Percentiles rank a stretch among this genome's conserved stretches.
Conservation (phyloP, 2,797 vertebrate species). For the Sebastolobus altivelis region DNA sequence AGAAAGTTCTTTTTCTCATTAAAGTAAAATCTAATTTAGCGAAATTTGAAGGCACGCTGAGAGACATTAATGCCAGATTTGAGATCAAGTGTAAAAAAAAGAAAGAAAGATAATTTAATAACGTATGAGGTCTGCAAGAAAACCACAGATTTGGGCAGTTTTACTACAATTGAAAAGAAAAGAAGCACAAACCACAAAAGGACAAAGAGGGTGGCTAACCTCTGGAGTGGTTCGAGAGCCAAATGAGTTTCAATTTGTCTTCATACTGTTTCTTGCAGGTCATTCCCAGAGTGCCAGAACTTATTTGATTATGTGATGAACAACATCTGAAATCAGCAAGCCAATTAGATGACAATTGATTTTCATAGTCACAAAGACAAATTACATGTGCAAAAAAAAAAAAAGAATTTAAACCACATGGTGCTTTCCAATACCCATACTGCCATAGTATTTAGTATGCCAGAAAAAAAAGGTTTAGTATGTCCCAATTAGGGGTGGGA, state of each 20-base stretch:
- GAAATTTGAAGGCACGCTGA: constrained; percentile 18
- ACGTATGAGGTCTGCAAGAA: constrained; percentile 3
- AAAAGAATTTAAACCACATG: neutral
- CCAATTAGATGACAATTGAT: neutral
- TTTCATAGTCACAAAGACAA: neutral
- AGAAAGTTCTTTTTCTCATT: neutral
- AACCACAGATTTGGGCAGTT: constrained; percentile 29
- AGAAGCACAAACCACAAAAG: constrained; percentile 19
- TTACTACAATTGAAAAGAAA: constrained; percentile 17
- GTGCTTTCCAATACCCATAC: neutral
- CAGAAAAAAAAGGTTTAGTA: neutral
- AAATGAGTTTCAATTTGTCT: constrained; percentile 11
- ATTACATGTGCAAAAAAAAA: neutral
- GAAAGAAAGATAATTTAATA: constrained; percentile 10
- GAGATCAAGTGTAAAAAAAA: neutral
- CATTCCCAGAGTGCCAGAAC: neutral
- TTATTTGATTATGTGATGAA: constrained; percentile 18
- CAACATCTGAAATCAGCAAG: constrained; percentile 10
- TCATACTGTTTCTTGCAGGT: neutral
- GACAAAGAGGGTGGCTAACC: neutral
- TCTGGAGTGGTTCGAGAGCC: constrained; percentile 2
- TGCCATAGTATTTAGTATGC: neutral
- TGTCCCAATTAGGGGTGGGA: neutral
- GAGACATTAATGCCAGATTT: constrained; percentile 10
- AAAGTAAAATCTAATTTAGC: constrained; percentile 29